Base-by-base conservation (phyloP, 2,797 vertebrate genomes). In the Atherinosoma microstoma region DNA sequence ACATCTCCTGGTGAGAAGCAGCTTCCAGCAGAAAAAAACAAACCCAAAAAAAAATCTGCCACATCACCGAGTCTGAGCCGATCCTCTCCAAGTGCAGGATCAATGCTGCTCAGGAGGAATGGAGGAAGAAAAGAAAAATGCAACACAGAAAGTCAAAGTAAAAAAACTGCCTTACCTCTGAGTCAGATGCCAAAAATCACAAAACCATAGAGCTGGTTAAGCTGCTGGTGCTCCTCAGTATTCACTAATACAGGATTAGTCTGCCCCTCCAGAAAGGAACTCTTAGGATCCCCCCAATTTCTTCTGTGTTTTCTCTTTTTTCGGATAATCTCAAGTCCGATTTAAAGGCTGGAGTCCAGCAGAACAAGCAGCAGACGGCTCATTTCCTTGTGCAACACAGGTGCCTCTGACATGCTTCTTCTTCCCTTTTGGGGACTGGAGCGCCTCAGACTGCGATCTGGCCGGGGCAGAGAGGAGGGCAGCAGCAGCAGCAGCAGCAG, bases 351-450 rank as follows among this genome's bases (percentile, higher is more conserved):
- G 51, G 53, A 76, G 83, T 91, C 88, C 87, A 78, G 75, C 66
- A 85, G 78, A 75, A 89, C 66, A 79, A 83, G 74, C 79, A 75
- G 69, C 83, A 78, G 63, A 61, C 66, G 67, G 76, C 69, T 91
- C 80, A 84, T 89, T 88, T 90, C 91, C 91, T 91, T 90, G 83
- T 86, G 85, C 77, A 80, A 54, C 73, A 75, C 82, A 64, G 75
- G 80, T 67, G 77, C 87, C 75, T 83, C 73, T 82, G 81, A 85
- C 89, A 88, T 86, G 81, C 79, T 75, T 78, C 83, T 76, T 78
- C 73, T 70, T 85, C 78, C 83, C 82, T 81, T 75, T 1, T 20
- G 71, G 81, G 76, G 76, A 58, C 49, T 5, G 12, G 73, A 73
- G 59, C 2, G 49, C 75, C 73, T 91, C 65, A 86, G 77, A 83